Base-by-base conservation (phyloP, 2,113 vertebrate species). In the Pavo muticus region DNA sequence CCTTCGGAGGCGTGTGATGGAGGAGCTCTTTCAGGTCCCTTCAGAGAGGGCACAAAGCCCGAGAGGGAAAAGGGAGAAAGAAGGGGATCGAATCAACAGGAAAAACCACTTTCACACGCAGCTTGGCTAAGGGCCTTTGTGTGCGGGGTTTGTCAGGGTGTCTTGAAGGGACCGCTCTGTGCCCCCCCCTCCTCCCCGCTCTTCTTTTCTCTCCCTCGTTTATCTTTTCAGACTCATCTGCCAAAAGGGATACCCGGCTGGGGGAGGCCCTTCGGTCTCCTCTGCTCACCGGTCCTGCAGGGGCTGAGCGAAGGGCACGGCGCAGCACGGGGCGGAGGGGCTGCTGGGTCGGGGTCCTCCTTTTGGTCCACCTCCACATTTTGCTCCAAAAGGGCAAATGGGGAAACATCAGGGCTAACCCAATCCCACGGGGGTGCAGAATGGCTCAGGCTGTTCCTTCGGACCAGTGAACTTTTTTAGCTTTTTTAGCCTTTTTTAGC, bases 61-160 rank as follows among this genome's bases (percentile, higher is more conserved):
- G 1, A 57, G 61, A 90, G 78, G 56, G 91, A 71, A 96, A 95
- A 94, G 83, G 42, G 74, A 91, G 87, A 95, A 93, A 92, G 69
- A 92, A 84, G 96, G 81, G 45, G 84, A 93, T 74, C 16, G 40
- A 95, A 95, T 92, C 87, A 88, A 84, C 71, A 92, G 94, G 94
- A 70, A 90, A 95, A 95, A 90, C 80, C 87, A 88, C 90, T 97
- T 97, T 97, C 97, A 97, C 97, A 97, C 63, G 84, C 96, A 93
- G 94, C 94, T 91, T 7, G 15, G 85, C 78, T 87, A 95, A 87
- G 79, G 39, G 93, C 61, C 90, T 97, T 96, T 97, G 97, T 97
- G 94, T 30, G 4, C 5, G 1, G 69, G 54, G 45, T 78, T 64
- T 68, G 45, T 56, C n/a, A 21, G 45, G 44, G 35, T 39, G 47